These are phyloP conservation scores for Gambelia wislizenii DNA, from an alignment of 2,797 vertebrate genomes.

Conservation along the genomic window DNA sequence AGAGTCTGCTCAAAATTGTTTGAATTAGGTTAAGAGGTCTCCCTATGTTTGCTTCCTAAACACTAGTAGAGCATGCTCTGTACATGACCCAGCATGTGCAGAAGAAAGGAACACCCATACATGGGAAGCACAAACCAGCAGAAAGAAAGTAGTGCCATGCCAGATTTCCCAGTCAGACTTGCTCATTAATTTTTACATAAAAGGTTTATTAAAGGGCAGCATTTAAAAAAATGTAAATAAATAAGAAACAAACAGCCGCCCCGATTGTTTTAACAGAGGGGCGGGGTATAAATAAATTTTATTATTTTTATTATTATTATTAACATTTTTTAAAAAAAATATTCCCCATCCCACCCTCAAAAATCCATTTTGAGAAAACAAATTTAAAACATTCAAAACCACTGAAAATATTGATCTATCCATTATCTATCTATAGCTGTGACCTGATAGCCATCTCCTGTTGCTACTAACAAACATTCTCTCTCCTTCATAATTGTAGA, in stretches of 20 bases:
- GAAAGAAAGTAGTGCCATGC: too few relatives aligned
- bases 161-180: too few relatives aligned
- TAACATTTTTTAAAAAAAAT: too few relatives aligned
- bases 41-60: neutral
- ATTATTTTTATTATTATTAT: too few relatives aligned
- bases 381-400: neutral
- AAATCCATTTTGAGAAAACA: too few relatives aligned
- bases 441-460: neutral
- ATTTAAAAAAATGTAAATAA: neutral
- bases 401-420: neutral
- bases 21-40: neutral
- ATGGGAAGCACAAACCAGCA: neutral
- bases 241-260: neutral
- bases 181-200: neutral
- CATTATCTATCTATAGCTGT: neutral
- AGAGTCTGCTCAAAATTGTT: neutral
- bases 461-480: neutral
- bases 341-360: too few relatives aligned
- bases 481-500: neutral
- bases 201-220: neutral
- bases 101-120: neutral
- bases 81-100: neutral
- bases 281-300: too few relatives aligned
- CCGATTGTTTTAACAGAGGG: too few relatives aligned
- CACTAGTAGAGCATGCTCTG: neutral